Percentiles rank a stretch among this genome's conserved stretches.
phyloP scores from a whole-genome alignment of 2,797 vertebrate genomes.

The Cynopterus sphinx region DNA sequence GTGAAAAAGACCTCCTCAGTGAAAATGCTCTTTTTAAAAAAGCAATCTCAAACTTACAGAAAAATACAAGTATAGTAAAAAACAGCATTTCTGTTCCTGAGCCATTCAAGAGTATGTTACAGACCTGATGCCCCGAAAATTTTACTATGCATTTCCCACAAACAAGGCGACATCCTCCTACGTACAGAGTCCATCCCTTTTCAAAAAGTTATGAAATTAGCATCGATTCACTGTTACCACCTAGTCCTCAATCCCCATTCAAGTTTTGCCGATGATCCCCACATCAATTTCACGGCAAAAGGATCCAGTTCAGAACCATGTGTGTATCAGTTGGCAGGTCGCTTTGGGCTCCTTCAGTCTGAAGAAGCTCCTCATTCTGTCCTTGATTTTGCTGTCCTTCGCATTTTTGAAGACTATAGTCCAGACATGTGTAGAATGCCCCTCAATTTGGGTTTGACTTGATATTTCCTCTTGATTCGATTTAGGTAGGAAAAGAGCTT shows the following conservation, averaged over 20 bases:
- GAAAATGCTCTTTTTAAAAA: not conserved
- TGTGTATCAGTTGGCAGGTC: accelerated
- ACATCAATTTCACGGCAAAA: not conserved
- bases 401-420: not conserved
- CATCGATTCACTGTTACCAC: not conserved
- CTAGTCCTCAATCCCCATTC: not conserved
- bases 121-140: not conserved
- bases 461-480: not conserved
- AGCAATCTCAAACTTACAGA: not conserved
- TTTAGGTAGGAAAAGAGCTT: not conserved
- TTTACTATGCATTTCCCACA: not conserved
- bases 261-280: not conserved
- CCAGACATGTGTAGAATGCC: not conserved
- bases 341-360: not conserved
- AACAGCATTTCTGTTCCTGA: not conserved
- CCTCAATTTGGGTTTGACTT: not conserved
- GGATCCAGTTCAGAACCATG: not conserved
- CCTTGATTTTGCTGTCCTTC: not conserved
- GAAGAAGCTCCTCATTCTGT: not conserved
- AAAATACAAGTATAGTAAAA: not conserved
- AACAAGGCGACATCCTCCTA: not conserved
- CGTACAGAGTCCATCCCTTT: not conserved
- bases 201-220: not conserved
- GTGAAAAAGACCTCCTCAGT: not conserved
- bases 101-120: not conserved